Evolutionary conservation across 2,113 vertebrate genomes (phyloP).

Genomic region (Amblyopsis rosae): DNA sequence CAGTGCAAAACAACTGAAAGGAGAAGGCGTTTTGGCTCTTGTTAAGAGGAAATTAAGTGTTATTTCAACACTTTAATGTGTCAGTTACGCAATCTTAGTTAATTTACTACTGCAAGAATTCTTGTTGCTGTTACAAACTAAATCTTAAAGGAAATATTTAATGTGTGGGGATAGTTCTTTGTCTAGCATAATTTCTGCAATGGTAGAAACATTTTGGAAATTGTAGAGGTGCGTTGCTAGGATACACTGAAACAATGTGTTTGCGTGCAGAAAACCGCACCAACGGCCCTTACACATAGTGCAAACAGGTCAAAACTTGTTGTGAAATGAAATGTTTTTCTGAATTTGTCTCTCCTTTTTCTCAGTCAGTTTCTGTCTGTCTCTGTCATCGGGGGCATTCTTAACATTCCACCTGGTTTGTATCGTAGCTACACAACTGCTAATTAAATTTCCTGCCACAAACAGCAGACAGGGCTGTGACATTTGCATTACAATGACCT

Average conservation of each 20-base stretch:
- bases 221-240: constrained; percentile 49
- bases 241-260: constrained; percentile 58
- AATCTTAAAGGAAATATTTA: constrained; percentile 38
- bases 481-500: constrained; percentile 78
- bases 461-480: constrained; percentile 72
- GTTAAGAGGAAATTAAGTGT: constrained; percentile 63
- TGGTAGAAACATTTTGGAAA: constrained; percentile 48
- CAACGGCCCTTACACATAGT: constrained; percentile 36
- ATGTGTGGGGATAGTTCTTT: constrained; percentile 13
- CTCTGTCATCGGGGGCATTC: constrained; percentile 75
- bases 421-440: constrained; percentile 79
- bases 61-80: constrained; percentile 50
- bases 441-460: constrained; percentile 85
- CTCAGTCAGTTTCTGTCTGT: not conserved
- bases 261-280: constrained; percentile 36
- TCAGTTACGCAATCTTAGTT: constrained; percentile 41
- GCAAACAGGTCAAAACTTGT: constrained; percentile 74
- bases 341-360: constrained; percentile 29
- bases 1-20: constrained; percentile 44
- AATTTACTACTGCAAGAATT: constrained; percentile 41
- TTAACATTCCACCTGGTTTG: constrained; percentile 84
- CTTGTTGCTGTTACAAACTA: constrained; percentile 17
- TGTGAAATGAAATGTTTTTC: constrained; percentile 67
- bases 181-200: constrained; percentile 32
- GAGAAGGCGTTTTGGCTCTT: constrained; percentile 60